Percentiles rank a stretch among this genome's conserved stretches.
Conservation (phyloP, 2,113 vertebrate species). For the Petrocephalus zakoni region DNA sequence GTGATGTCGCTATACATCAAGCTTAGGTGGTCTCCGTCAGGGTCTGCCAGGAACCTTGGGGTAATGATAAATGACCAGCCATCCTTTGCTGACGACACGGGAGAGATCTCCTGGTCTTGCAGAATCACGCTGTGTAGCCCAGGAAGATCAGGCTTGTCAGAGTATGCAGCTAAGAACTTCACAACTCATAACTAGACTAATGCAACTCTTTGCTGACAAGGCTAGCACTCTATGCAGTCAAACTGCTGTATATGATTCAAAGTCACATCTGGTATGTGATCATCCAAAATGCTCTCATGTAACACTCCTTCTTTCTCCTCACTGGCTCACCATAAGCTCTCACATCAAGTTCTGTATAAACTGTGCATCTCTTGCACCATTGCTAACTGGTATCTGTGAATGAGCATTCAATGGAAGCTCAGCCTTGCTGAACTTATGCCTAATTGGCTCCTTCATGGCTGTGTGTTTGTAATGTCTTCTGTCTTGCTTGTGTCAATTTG, state of each 20-base stretch:
- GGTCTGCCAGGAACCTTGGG: not conserved
- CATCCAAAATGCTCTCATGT: not conserved
- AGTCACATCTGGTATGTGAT: not conserved
- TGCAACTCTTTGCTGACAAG: not conserved
- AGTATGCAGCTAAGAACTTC: not conserved
- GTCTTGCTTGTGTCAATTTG: not conserved
- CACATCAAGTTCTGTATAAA: not conserved
- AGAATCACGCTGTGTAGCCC: not conserved
- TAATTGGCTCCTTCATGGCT: not conserved
- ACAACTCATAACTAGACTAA: not conserved
- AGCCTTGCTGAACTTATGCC: not conserved
- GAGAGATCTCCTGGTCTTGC: not conserved
- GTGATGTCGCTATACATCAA: not conserved
- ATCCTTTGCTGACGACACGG: not conserved
- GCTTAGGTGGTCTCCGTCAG: not conserved
- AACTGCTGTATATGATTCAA: not conserved
- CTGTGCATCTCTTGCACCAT: not conserved
- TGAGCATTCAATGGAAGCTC: not conserved
- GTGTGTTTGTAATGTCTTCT: not conserved
- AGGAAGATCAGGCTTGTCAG: not conserved
- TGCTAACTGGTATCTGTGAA: not conserved
- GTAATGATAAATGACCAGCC: not conserved
- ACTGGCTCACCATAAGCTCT: not conserved
- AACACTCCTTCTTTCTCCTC: not conserved
- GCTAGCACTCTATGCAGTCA: not conserved